These are phyloP conservation scores for Pseudomyrmex concolor DNA, from an alignment of 1,140 invertebrate species.

Conservation along the genomic window DNA sequence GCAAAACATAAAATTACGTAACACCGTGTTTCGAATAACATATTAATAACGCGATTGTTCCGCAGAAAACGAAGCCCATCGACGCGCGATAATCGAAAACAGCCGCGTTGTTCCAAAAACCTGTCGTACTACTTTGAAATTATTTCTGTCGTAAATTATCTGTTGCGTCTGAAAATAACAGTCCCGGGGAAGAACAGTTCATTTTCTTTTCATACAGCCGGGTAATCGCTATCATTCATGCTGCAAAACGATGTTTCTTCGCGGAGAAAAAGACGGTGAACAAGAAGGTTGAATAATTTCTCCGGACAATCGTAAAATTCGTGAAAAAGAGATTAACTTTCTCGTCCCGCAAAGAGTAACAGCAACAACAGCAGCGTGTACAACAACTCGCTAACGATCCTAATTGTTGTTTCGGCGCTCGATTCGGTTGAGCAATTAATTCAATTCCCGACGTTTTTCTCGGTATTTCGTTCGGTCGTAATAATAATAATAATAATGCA, in stretches of 20 bases:
- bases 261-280: conserved; percentile 12
- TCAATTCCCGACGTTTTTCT: conserved; percentile 25
- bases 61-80: no score
- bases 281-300: conserved; percentile 42
- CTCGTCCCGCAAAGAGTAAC: not conserved
- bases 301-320: conserved; percentile 7
- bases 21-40: no score
- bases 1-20: no score
- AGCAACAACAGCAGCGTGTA: conserved; percentile 13
- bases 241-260: conserved; percentile 21
- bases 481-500: conserved; percentile 5
- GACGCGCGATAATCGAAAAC: no score
- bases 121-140: not conserved
- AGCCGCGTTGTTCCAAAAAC: not conserved
- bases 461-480: not conserved
- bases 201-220: conserved; percentile 1
- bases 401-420: conserved; percentile 33
- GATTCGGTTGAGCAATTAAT: conserved; percentile 51
- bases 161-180: conserved; percentile 15
- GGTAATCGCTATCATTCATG: not conserved
- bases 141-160: conserved; percentile 9
- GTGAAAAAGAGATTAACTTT: conserved; percentile 34
- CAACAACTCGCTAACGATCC: conserved; percentile 33
- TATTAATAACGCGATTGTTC: no score
- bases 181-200: conserved; percentile 3